These are phyloP conservation scores for Epizoanthus stellaris DNA, from an alignment of 92 coral and sea anemone genomes.

Conservation along the genomic window DNA sequence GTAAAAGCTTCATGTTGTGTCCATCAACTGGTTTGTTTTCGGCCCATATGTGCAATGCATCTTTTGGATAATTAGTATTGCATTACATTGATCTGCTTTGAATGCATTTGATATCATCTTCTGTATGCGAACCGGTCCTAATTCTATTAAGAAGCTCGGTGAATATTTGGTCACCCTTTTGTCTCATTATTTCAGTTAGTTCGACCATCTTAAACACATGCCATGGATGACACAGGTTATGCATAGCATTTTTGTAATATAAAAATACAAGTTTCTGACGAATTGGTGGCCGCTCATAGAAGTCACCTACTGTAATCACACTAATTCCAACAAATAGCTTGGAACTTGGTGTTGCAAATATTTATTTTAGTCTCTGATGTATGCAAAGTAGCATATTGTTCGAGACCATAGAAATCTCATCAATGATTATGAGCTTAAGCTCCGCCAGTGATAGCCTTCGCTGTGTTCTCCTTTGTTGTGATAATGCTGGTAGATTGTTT, in stretches of 20 bases:
- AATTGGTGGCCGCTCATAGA: conserved; percentile 67
- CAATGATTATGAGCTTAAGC: conserved; percentile 59
- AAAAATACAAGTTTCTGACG: conserved; percentile 53
- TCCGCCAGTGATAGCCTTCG: conserved; percentile 53
- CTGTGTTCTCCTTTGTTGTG: conserved; percentile 67
- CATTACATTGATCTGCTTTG: conserved; percentile 23
- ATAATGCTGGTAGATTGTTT: conserved; percentile 61
- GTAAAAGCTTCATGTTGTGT: conserved; percentile 36
- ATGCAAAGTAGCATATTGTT: conserved; percentile 63
- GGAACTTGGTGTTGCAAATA: conserved; percentile 64
- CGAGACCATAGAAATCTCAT: conserved; percentile 70
- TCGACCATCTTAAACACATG: conserved; percentile 56
- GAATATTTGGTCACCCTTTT: conserved; percentile 56
- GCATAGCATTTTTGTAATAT: conserved; percentile 49
- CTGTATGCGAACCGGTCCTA: conserved; percentile 66
- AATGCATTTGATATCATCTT: conserved; percentile 53
- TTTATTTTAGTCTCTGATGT: conserved; percentile 66
- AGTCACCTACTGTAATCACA: conserved; percentile 62
- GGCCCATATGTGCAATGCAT: conserved; percentile 67
- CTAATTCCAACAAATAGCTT: conserved; percentile 61
- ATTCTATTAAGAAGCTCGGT: conserved; percentile 69
- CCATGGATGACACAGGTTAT: conserved; percentile 69
- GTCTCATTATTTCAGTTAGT: conserved; percentile 58
- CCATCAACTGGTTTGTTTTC: conserved; percentile 64
- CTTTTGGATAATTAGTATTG: conserved; percentile 44